phyloP scores from a whole-genome alignment of 2,113 vertebrate genomes.

The Emydocephalus ijimae region DNA sequence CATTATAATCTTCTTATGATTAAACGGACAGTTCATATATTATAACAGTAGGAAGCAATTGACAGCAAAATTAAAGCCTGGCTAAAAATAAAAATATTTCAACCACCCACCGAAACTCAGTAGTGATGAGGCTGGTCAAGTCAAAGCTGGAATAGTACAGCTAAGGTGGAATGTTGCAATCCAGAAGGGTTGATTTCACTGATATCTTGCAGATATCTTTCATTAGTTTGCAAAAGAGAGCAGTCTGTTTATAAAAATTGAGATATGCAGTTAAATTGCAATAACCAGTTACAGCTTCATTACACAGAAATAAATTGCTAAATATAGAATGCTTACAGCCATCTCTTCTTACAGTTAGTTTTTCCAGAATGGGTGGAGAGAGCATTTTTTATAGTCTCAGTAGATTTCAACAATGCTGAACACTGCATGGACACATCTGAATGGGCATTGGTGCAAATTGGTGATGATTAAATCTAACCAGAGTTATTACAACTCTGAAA shows the following conservation, averaged over 20 bases:
- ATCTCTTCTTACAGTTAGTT: background rate
- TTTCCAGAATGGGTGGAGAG: background rate
- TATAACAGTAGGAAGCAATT: background rate
- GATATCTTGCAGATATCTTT: background rate
- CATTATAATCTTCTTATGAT: background rate
- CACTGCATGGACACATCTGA: background rate
- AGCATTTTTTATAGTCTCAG: background rate
- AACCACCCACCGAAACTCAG: no score
- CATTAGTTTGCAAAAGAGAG: background rate
- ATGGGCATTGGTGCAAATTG: background rate
- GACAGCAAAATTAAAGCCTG: background rate
- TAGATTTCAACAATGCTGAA: background rate
- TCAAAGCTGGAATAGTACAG: background rate
- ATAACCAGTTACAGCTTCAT: background rate
- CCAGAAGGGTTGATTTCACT: background rate
- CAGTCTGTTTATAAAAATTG: background rate
- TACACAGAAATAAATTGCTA: background rate
- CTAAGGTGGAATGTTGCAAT: background rate
- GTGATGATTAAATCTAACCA: background rate
- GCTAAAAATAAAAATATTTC: background rate
- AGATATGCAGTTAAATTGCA: background rate
- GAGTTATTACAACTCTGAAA: background rate
- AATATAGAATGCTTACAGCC: background rate
- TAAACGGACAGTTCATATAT: background rate
- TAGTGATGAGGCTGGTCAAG: background rate